A percentile compares a stretch with the other conserved stretches of the same genome.
phyloP scores from a whole-genome alignment of 2,888 invertebrate species.

The Apamea sordens region DNA sequence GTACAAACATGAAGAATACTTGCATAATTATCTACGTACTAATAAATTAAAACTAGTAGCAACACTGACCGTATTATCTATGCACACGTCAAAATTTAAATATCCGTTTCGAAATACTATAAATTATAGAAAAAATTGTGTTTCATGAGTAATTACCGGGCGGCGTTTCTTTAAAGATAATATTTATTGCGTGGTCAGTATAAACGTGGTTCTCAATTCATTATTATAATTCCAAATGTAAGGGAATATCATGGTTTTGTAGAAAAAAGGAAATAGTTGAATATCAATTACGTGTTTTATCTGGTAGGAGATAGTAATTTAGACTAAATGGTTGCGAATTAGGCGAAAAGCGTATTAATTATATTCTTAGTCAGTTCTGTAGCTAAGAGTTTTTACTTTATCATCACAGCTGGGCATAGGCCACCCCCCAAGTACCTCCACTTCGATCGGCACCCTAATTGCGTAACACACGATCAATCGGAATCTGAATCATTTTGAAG shows the following conservation, averaged over 20 bases:
- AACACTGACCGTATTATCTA: slow-evolving; percentile 42
- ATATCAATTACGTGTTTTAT: slow-evolving; percentile 46
- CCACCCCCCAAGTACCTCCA: too few species aligned
- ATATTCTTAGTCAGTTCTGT: background rate
- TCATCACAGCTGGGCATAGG: too few species aligned
- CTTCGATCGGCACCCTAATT: too few species aligned
- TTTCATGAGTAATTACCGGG: slow-evolving; percentile 49
- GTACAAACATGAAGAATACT: background rate
- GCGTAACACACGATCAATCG: too few species aligned
- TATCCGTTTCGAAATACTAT: slow-evolving; percentile 54
- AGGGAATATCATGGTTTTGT: slow-evolving; percentile 17
- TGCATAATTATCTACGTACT: background rate
- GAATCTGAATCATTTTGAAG: too few species aligned
- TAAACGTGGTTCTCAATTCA: slow-evolving; percentile 28
- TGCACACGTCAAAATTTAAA: slow-evolving; percentile 58
- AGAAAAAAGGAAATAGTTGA: slow-evolving; percentile 23
- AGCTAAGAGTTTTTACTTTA: background rate
- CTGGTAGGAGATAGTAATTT: slow-evolving; percentile 33
- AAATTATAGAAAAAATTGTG: slow-evolving; percentile 55
- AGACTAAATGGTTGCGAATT: slow-evolving; percentile 32
- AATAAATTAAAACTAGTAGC: slow-evolving; percentile 43
- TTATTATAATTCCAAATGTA: slow-evolving; percentile 31
- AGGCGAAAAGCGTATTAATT: slow-evolving; percentile 2
- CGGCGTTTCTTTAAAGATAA: slow-evolving; percentile 59
- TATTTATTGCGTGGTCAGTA: slow-evolving; percentile 47